Base-by-base conservation (phyloP, 2,888 invertebrate genomes). In the Phragmatobia fuliginosa region DNA sequence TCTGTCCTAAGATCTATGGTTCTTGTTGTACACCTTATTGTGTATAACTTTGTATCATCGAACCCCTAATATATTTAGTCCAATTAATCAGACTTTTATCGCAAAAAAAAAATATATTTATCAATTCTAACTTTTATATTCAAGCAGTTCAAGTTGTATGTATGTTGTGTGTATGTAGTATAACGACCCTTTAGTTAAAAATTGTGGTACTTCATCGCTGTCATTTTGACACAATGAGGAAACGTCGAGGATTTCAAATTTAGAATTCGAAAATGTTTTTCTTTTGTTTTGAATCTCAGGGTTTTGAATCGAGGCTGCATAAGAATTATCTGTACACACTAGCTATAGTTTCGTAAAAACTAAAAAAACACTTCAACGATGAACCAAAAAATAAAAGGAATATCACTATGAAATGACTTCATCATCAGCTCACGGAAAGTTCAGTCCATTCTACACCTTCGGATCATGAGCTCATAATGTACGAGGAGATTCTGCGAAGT, bases 261-360 rank as follows among this genome's bases (percentile, higher is more conserved):
- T 25, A 56, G 25, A 56, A 28, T 56, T 21, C 21, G 45, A 8
- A 18, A 45, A 28, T 56, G 0, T 28, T 14, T 28, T 56, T 28
- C 5, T 56, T 25, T 25, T 52, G 14, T 11, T 28, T 52, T 28
- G 14, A 52, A 28, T 0, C 52, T 28, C 25, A 14, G 52, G 25
- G 4, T 14, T 25, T 52, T 14, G 56, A 56, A 56, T 28, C 5
- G 6, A 14, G 2, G 6, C 28, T 56, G 14, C 5, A 28, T 28
- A 56, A 28, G 56, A 16, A 16, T 56, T 56, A 56, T 11, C 56
- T 28, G 25, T 56, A 28, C 56, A 56, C 14, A 56, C 28, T 28
- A 56, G 28, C 45, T 49, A 49, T n/a, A 49, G 45, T 49, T 49
- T 49, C n/a, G n/a, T 49, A 49, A 49, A 49, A 49, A 49, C 45